Base-by-base conservation (phyloP, 2,888 invertebrate species). In the Tribolium freemani region DNA sequence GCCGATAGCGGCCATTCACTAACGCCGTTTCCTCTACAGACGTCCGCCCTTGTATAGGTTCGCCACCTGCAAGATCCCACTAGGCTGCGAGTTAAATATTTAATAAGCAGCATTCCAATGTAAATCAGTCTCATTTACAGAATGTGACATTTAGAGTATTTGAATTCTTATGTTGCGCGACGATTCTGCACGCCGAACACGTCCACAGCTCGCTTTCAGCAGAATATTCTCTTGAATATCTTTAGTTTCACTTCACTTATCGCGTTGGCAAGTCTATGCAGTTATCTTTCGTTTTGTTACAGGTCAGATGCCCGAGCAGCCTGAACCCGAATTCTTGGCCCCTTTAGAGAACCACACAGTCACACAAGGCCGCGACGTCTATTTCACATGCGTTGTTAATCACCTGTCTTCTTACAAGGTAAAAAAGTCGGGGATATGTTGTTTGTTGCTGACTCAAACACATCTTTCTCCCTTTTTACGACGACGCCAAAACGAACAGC, bases 371-470 rank as follows among this genome's bases (percentile, higher is more conserved):
- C 90, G 96, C 64, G 96, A 96, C 86, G 93, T 96, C 70, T 93
- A 92, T 84, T 96, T 96, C 87, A 96, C 96, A 60, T 96, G 96
- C 85, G 93, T 95, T 80, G 96, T 96, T 84, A 95, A 96, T 88
- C 94, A 96, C 87, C 91, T 96, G 79, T 94, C 94, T 77, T 90
- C 92, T 83, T 96, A 95, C 87, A 93, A 94, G 91, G 96, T 96
- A 89, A 89, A 72, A 71, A 57, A 66, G 26, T 78, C 79, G 50
- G n/a, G 61, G 44, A 51, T 51, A 21, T 44, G 60, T 60, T 79
- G 81, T 79, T 78, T 81, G 73, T 76, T 75, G 78, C 81, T 82
- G 81, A 82, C 78, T 77, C 79, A 75, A 77, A 79, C 78, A 80
- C 76, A 78, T 80, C 74, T 76, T 76, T 75, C 72, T 74, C 74